Base-by-base conservation (phyloP, 2,113 vertebrate species). In the Dipodomys spectabilis region DNA sequence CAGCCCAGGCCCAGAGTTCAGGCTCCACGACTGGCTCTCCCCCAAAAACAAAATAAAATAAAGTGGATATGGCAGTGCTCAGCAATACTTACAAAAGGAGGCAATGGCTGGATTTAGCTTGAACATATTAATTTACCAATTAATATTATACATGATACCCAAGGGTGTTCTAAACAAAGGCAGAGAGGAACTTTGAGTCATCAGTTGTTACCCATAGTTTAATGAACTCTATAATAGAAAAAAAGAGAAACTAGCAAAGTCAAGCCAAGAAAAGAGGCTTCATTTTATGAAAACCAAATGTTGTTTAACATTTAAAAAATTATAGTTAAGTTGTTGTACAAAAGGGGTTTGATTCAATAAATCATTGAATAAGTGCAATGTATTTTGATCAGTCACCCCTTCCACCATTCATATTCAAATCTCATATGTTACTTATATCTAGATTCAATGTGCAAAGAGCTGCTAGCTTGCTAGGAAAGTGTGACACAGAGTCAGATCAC, bases 141-240 rank as follows among this genome's bases (percentile, higher is more conserved):
- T 3, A 44, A 4, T 83, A 7, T 35, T 25, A 60, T 30, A 77
- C 27, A 7, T 65, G 5, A 13, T 53, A 28, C 20, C 44, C 64
- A 85, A 30, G 81, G 85, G 71, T 88, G 32, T 35, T 85, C 11
- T 85, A 74, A 75, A 85, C 19, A 84, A 83, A 91, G 23, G 74
- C 79, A 67, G 7, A 77, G n/a, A 19, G 53, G 53, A 53, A 71
- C 81, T 75, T 74, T 77, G 15, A 32, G 25, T 88, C 28, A 18
- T 45, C 4, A 90, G 1, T 65, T 81, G 18, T 81, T 93, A 67
- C 79, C 30, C 45, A 23, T 44, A 80, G 39, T 27, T 71, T 71
- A 65, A 64, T 44, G 80, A 81, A 82, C 49, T 87, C 39, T 71
- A 1, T 23, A 65, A 83, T 9, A 35, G 10, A 53, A 88, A 84